These are phyloP conservation scores for Apogon talboti DNA, from an alignment of 2,797 vertebrate genomes.

Conservation along the genomic window DNA sequence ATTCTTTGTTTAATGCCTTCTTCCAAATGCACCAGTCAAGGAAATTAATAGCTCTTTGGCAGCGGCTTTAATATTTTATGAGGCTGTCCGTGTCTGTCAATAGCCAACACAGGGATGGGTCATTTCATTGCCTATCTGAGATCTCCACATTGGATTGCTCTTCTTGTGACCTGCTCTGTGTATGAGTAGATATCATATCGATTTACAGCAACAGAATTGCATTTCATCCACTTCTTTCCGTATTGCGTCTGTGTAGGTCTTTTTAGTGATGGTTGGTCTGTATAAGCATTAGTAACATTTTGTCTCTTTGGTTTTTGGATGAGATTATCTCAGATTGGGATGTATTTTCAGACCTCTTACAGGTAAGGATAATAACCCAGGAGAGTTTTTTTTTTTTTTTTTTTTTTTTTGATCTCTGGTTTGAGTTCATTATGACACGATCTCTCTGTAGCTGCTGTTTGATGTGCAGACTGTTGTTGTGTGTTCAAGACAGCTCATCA, in stretches of 20 bases:
- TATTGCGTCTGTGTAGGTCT: background rate
- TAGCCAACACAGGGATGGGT: constrained; percentile 22
- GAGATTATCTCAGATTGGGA: background rate
- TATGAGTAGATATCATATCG: constrained; percentile 7
- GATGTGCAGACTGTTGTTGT: constrained; percentile 47
- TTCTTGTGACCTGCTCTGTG: constrained; percentile 3
- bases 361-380: constrained; percentile 33
- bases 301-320: constrained; percentile 10
- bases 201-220: constrained; percentile 16
- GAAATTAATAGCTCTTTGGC: constrained; percentile 60
- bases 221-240: background rate
- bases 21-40: constrained; percentile 35
- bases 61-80: constrained; percentile 63
- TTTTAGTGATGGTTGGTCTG: background rate
- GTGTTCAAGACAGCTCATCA: constrained; percentile 33
- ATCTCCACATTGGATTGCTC: constrained; percentile 12
- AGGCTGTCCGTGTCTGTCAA: constrained; percentile 29
- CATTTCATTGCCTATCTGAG: constrained; percentile 26
- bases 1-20: constrained; percentile 27
- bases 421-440: constrained; percentile 34
- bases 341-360: constrained; percentile 14
- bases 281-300: background rate
- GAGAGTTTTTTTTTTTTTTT: constrained; percentile 48
- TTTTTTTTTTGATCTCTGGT: constrained; percentile 44
- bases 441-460: constrained; percentile 41